Base-by-base conservation (phyloP, 2,888 invertebrate species). In the Ennomos quercinarius region DNA sequence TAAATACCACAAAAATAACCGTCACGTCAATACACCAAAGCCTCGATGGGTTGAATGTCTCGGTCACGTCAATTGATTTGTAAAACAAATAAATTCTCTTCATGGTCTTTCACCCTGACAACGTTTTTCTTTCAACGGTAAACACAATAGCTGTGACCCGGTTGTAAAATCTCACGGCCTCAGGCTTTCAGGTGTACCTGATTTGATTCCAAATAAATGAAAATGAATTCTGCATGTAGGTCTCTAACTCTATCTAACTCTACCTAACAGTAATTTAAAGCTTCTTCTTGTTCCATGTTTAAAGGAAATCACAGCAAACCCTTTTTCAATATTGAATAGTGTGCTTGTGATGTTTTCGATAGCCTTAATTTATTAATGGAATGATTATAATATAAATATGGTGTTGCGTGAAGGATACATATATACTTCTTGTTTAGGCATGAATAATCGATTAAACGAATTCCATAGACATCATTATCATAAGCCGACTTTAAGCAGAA, bases 1-100 rank as follows among this genome's bases (percentile, higher is more conserved):
- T 48, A 49, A 53, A 53, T 42, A 27, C 6, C 3, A 40, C 44
- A 10, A 11, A 37, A 39, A 17, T 44, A 40, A 53, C 5, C 0
- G 57, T 55, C 62, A 57, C 48, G 63, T 34, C 39, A 45, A 57
- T 13, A 36, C 0, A 37, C 50, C 64, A 63, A 64, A 40, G 45
- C 27, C 36, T 41, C 41, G 17, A 35, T 39, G n/a, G n/a, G 54
- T 63, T 34, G 49, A 68, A 69, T 58, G 63, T 65, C 64, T 69
- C 68, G 66, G 73, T 73, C 77, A 76, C 76, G 75, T 68, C 50
- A 40, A 63, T 63, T 62, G 53, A 64, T 59, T 64, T 57, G 53
- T 58, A 56, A 66, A 61, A 64, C 66, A 66, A 64, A 64, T 61
- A 60, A 52, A 63, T 59, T 61, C 57, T 57, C 45, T 42, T 39